Evolutionary conservation across 2,797 vertebrate genomes (phyloP).

Genomic region (Chelidonichthys spinosus): DNA sequence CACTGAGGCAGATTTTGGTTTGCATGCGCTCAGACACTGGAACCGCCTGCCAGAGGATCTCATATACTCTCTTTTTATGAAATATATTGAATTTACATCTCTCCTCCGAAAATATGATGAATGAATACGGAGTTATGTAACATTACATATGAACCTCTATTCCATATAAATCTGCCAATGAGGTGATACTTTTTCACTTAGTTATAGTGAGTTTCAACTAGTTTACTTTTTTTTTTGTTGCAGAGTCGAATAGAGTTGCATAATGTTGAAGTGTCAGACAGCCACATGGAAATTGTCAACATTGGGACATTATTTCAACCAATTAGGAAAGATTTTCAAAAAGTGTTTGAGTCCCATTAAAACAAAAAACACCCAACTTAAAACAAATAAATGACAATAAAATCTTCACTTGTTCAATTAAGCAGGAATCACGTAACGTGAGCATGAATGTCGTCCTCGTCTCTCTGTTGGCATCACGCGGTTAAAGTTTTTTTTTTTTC

Average conservation of each 20-base stretch:
- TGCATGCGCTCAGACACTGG: conserved; percentile 46
- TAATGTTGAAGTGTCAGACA: conserved; percentile 13
- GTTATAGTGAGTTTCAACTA: neutral
- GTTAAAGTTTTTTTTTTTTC: too few relatives aligned
- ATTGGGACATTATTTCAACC: neutral
- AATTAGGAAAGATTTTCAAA: neutral
- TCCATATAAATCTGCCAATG: neutral
- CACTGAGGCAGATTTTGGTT: conserved; percentile 48
- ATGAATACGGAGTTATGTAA: neutral
- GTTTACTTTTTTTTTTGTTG: conserved; percentile 1
- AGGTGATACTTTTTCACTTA: neutral
- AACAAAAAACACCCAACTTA: conserved; percentile 14
- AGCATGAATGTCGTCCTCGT: conserved; percentile 9
- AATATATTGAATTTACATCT: conserved; percentile 21
- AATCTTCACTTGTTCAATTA: conserved; percentile 24
- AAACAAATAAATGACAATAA: conserved; percentile 23
- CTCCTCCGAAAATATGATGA: neutral
- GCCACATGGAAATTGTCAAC: neutral
- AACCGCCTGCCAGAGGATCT: conserved; percentile 40
- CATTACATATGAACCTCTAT: conserved; percentile 15
- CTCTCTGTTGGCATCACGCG: conserved; percentile 42
- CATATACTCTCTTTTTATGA: conserved; percentile 20
- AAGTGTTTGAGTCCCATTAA: neutral
- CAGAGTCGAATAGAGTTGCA: neutral
- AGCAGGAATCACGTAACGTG: conserved; percentile 12